Evolutionary conservation across 2,888 invertebrate species (phyloP).

Genomic region (Cheilosia variabilis): DNA sequence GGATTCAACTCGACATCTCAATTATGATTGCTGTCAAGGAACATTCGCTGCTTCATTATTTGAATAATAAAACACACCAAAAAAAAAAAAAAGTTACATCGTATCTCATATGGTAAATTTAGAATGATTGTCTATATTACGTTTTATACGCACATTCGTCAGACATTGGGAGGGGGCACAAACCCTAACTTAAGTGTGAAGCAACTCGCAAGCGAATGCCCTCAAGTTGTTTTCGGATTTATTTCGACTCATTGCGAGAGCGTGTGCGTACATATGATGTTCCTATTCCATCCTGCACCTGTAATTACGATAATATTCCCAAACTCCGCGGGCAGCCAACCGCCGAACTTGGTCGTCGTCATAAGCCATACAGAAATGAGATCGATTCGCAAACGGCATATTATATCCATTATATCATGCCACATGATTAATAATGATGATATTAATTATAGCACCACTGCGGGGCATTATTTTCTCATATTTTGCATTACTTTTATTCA

Average conservation of each 20-base stretch:
- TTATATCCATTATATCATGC: slow-evolving; percentile 43
- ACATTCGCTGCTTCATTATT: neutral
- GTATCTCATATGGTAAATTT: slow-evolving; percentile 6
- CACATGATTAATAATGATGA: slow-evolving; percentile 75
- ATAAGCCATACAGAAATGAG: neutral
- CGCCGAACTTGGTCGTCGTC: slow-evolving; percentile 37
- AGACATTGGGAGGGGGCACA: neutral
- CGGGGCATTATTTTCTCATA: slow-evolving; percentile 64
- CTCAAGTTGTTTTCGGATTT: slow-evolving; percentile 69
- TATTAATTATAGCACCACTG: slow-evolving; percentile 74
- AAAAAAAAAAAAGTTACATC: slow-evolving; percentile 9
- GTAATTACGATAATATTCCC: slow-evolving; percentile 58
- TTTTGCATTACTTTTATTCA: slow-evolving; percentile 46
- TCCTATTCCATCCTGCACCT: neutral
- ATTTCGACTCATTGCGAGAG: slow-evolving; percentile 38
- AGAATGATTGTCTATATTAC: slow-evolving; percentile 30
- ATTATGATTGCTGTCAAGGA: slow-evolving; percentile 49
- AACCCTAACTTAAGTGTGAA: slow-evolving; percentile 60
- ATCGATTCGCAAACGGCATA: neutral
- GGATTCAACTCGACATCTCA: slow-evolving; percentile 57
- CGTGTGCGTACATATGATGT: neutral
- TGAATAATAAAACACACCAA: neutral
- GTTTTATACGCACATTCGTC: neutral
- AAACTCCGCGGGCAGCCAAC: slow-evolving; percentile 60
- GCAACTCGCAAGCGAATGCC: slow-evolving; percentile 63